These are phyloP conservation scores for Anisognathus igniventris DNA, from an alignment of 2,797 vertebrate genomes.

Conservation along the genomic window DNA sequence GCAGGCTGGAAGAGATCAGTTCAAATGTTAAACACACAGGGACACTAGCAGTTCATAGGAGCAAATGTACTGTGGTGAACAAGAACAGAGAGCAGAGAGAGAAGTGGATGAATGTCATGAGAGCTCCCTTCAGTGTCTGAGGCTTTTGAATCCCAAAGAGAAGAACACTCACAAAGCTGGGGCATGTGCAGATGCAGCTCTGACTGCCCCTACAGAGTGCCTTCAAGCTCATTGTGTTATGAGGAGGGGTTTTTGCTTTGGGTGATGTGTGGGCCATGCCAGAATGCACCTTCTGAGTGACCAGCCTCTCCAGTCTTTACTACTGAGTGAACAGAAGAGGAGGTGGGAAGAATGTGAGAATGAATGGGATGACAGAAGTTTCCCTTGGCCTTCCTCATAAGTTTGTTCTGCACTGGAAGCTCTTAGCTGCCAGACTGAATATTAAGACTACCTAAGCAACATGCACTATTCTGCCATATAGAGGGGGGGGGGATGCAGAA, in stretches of 20 bases:
- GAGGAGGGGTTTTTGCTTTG: background rate
- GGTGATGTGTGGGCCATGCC: background rate
- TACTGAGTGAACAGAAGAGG: background rate
- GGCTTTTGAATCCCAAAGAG: background rate
- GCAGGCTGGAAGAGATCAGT: background rate
- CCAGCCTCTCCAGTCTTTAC: background rate
- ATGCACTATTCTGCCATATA: background rate
- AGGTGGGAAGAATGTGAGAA: background rate
- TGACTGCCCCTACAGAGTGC: background rate
- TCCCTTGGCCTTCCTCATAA: background rate
- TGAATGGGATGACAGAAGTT: background rate
- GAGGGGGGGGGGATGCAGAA: background rate
- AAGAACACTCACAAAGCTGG: background rate
- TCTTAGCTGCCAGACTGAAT: background rate
- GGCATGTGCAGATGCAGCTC: background rate
- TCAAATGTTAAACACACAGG: background rate
- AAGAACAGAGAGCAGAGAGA: background rate
- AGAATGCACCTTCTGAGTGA: background rate
- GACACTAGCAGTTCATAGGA: background rate
- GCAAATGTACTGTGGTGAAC: rapidly evolving
- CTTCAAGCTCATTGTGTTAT: background rate
- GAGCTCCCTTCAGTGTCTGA: background rate
- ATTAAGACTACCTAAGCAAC: background rate
- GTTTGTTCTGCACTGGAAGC: background rate
- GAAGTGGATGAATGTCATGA: background rate